phyloP scores from a whole-genome alignment of 2,888 invertebrate species.

The Drosophila austrosaltans region DNA sequence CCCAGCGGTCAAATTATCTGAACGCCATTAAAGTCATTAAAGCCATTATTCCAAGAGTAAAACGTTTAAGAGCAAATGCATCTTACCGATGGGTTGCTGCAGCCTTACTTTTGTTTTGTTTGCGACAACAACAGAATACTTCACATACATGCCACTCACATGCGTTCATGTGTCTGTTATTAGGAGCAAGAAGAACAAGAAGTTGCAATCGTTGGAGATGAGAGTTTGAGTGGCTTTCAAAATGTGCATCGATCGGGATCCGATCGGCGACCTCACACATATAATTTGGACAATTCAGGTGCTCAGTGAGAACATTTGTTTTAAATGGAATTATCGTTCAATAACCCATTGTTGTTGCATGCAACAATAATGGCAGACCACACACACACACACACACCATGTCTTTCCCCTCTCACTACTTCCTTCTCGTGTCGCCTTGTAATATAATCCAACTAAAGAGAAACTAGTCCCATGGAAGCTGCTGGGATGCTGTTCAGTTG shows the following conservation, averaged over 20 bases:
- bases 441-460: slow-evolving; percentile 70
- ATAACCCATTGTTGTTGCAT: slow-evolving; percentile 67
- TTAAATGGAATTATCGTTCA: slow-evolving; percentile 79
- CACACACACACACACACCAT: slow-evolving; percentile 15
- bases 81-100: slow-evolving; percentile 57
- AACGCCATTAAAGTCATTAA: slow-evolving; percentile 78
- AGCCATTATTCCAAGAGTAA: slow-evolving; percentile 75
- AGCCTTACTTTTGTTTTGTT: slow-evolving; percentile 39
- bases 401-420: background rate
- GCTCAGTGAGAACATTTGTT: slow-evolving; percentile 74
- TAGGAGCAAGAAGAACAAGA: slow-evolving; percentile 50
- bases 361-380: slow-evolving; percentile 59
- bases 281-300: slow-evolving; percentile 75
- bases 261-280: slow-evolving; percentile 38
- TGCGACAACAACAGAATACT: slow-evolving; percentile 42
- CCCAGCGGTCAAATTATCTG: slow-evolving; percentile 72
- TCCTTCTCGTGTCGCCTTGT: slow-evolving; percentile 9
- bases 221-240: background rate
- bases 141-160: slow-evolving; percentile 30
- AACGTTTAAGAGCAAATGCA: slow-evolving; percentile 78
- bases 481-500: slow-evolving; percentile 39
- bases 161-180: slow-evolving; percentile 56
- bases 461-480: slow-evolving; percentile 51
- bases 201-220: slow-evolving; percentile 55
- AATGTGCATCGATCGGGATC: slow-evolving; percentile 6